Evolutionary conservation across 2,113 vertebrate genomes (phyloP).

Genomic region (Halichoeres trimaculatus): DNA sequence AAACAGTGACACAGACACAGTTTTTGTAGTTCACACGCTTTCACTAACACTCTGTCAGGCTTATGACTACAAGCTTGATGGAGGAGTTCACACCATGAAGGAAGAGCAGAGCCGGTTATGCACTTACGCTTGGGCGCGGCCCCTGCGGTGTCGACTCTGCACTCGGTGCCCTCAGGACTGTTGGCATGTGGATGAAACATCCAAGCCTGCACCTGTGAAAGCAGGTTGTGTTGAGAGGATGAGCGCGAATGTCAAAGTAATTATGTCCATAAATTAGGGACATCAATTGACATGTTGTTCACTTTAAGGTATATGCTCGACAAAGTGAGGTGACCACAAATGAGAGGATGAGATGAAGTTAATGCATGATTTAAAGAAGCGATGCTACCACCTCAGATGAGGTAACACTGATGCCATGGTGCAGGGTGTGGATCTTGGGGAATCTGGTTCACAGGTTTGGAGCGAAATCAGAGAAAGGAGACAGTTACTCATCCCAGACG

Average conservation of each 20-base stretch:
- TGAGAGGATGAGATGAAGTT: background rate
- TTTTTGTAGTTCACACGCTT: background rate
- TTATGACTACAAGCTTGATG: background rate
- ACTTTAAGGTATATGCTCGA: background rate
- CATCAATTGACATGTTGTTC: background rate
- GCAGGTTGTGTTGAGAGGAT: slow-evolving; percentile 1
- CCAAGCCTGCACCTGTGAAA: slow-evolving; percentile 29
- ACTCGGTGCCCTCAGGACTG: slow-evolving; percentile 20
- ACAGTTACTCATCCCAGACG: too few species aligned
- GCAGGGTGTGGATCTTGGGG: too few species aligned
- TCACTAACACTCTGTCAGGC: slow-evolving; percentile 1
- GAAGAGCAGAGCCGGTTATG: background rate
- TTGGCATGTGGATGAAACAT: background rate
- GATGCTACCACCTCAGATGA: too few species aligned
- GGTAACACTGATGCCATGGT: too few species aligned
- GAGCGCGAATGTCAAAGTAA: background rate
- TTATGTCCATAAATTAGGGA: background rate
- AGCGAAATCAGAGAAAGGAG: too few species aligned
- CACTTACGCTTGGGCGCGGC: slow-evolving; percentile 1
- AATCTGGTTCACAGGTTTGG: too few species aligned
- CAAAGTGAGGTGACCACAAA: background rate
- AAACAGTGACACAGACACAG: background rate
- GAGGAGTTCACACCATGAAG: background rate
- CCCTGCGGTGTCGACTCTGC: background rate
- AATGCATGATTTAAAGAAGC: background rate